Evolutionary conservation across 2,113 vertebrate genomes (phyloP).

Genomic region (Phalacrocorax aristotelis): DNA sequence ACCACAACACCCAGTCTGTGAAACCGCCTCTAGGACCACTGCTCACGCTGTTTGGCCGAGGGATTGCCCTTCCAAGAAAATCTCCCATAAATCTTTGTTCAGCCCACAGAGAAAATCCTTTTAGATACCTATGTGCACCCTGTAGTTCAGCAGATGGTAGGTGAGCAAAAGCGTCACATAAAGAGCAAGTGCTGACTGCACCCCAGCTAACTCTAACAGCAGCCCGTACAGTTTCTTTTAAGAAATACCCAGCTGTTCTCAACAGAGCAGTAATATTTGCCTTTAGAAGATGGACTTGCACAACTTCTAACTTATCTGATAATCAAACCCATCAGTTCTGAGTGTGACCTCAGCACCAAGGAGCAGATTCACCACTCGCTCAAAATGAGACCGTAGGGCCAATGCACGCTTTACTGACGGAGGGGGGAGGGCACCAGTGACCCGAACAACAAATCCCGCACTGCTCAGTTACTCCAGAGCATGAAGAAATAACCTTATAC

Average conservation of each 20-base stretch:
- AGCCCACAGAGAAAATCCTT: not conserved
- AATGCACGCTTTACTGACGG: accelerated
- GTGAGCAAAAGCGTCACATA: not conserved
- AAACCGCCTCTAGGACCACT: not conserved
- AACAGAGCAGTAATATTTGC: not conserved
- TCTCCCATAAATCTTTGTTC: not conserved
- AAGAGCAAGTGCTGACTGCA: not conserved
- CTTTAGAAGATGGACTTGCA: not conserved
- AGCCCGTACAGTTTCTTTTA: not conserved
- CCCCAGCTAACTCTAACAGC: not conserved
- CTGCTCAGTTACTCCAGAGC: not conserved
- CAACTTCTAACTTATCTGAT: not conserved
- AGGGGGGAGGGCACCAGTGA: not conserved
- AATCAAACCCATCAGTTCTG: not conserved
- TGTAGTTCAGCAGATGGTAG: not conserved
- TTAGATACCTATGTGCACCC: not conserved
- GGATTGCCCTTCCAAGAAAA: not conserved
- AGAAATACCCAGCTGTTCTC: not conserved
- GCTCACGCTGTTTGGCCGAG: accelerated
- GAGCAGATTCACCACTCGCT: not conserved
- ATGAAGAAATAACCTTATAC: not conserved
- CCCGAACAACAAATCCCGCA: not conserved
- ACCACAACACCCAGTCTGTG: not conserved
- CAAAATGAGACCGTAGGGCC: not conserved
- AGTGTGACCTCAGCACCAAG: not conserved